Conservation (phyloP, 2,113 vertebrate genomes). For the Grallaria varia region DNA sequence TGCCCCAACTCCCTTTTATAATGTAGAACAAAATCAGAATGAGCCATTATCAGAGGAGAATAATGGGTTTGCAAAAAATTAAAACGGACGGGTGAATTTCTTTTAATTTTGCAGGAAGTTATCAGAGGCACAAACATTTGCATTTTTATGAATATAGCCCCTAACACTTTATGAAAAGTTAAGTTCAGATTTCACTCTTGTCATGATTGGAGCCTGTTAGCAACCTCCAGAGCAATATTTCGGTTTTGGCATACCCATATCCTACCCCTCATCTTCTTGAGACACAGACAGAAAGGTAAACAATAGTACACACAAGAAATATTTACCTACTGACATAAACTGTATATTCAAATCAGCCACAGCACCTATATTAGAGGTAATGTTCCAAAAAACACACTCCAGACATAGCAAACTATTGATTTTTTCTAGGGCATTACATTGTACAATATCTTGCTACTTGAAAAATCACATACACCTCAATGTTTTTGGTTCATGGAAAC, state of each 20-base stretch:
- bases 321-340: neutral
- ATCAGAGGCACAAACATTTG: neutral
- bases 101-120: neutral
- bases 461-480: neutral
- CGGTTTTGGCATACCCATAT: neutral
- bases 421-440: neutral
- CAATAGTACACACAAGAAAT: neutral
- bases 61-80: neutral
- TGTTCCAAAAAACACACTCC: neutral
- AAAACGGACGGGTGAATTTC: neutral
- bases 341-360: rapidly evolving
- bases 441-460: neutral
- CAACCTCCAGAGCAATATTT: neutral
- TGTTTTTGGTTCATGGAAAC: neutral
- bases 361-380: neutral
- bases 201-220: neutral
- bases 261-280: neutral
- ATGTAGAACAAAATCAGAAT: neutral
- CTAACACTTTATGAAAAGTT: neutral
- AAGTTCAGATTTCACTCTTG: neutral
- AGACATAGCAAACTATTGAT: neutral
- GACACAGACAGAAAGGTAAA: neutral
- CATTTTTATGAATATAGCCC: neutral
- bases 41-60: neutral
- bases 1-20: neutral